Evolutionary conservation across 1,140 invertebrate species (phyloP).

Genomic region (Probaryconus sp.): DNA sequence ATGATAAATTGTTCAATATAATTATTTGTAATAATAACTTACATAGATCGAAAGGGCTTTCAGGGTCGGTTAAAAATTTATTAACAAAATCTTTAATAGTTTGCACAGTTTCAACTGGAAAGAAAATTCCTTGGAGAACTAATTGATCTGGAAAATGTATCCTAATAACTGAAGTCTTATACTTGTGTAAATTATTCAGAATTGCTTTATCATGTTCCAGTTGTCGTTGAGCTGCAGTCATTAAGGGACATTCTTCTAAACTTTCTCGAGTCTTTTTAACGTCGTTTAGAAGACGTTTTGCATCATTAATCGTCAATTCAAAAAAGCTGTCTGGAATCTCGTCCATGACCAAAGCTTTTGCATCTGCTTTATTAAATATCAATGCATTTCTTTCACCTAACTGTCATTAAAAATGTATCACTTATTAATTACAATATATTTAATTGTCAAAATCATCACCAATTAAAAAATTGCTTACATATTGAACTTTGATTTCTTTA

Average conservation of each 20-base stretch:
- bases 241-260: constrained; percentile 83
- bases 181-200: constrained; percentile 81
- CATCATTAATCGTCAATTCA: constrained; percentile 88
- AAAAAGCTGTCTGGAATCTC: constrained; percentile 91
- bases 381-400: constrained; percentile 84
- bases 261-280: constrained; percentile 81
- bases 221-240: constrained; percentile 82
- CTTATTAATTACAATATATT: constrained; percentile 67
- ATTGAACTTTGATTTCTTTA: constrained; percentile 26
- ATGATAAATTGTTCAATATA: background rate
- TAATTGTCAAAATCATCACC: no score
- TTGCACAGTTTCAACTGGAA: constrained; percentile 83
- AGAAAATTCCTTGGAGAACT: constrained; percentile 89
- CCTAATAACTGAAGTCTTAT: constrained; percentile 86
- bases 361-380: constrained; percentile 82
- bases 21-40: constrained; percentile 71
- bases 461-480: constrained; percentile 19
- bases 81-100: constrained; percentile 85
- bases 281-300: constrained; percentile 84
- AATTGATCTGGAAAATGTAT: constrained; percentile 89
- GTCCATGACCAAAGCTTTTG: constrained; percentile 78
- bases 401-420: constrained; percentile 71
- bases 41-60: constrained; percentile 86
- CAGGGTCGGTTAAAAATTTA: constrained; percentile 81
- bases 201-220: constrained; percentile 81